Evolutionary conservation across 64 coral and sea anemone genomes (phyloP).

Genomic region (Astreopora myriophthalma): DNA sequence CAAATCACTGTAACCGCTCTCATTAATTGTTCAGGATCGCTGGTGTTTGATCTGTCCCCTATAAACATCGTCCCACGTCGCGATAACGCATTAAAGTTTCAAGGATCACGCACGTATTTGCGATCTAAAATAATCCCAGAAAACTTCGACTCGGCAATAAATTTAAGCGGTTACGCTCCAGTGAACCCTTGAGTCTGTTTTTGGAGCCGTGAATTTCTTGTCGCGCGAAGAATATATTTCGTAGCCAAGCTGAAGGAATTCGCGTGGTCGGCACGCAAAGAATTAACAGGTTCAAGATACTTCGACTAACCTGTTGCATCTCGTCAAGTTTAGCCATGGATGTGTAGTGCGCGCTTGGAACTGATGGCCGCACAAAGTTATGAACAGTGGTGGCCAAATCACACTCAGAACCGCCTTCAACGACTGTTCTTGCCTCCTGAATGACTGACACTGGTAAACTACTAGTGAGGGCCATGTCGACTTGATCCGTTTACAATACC

Average conservation of each 20-base stretch:
- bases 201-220: neutral
- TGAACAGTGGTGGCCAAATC: conserved; percentile 32
- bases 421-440: conserved; percentile 67
- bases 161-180: neutral
- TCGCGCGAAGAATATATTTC: neutral
- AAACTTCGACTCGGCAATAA: neutral
- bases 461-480: conserved; percentile 50
- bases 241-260: conserved; percentile 10
- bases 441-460: conserved; percentile 64
- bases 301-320: conserved; percentile 23
- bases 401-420: conserved; percentile 40
- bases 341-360: neutral
- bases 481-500: conserved; percentile 31
- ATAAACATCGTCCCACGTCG: neutral
- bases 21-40: neutral
- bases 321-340: conserved; percentile 17
- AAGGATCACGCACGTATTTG: neutral
- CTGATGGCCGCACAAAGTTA: conserved; percentile 18
- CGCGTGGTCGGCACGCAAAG: neutral
- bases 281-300: neutral
- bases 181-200: neutral
- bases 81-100: neutral
- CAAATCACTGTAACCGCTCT: neutral
- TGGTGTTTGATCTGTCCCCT: neutral
- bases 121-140: neutral